Percentiles rank a stretch among this genome's conserved stretches.
phyloP scores from a whole-genome alignment of 2,888 invertebrate genomes.

The Hirtodrosophila trivittata region DNA sequence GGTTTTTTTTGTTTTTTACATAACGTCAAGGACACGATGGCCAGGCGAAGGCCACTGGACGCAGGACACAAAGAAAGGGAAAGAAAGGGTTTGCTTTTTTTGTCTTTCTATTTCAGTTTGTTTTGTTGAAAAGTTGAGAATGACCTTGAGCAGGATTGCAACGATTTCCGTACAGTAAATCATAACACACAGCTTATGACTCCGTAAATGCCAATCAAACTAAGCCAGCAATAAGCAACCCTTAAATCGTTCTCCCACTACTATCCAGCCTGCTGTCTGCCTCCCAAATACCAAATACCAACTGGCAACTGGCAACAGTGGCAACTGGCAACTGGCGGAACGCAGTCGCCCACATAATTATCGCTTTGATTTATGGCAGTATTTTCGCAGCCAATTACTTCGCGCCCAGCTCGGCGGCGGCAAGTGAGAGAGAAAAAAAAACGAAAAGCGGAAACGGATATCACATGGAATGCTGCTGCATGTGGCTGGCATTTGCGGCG shows the following conservation, averaged over 20 bases:
- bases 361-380: conserved; percentile 77
- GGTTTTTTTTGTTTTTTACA: conserved; percentile 17
- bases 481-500: conserved; percentile 27
- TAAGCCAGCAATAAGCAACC: not conserved
- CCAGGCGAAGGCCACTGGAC: conserved; percentile 29
- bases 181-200: too few species aligned
- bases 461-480: conserved; percentile 44
- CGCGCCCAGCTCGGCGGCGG: conserved; percentile 32
- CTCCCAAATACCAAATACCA: too few species aligned
- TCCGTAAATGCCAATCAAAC: not conserved
- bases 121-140: too few species aligned
- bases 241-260: too few species aligned
- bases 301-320: conserved; percentile 1
- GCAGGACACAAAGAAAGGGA: conserved; percentile 7
- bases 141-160: too few species aligned
- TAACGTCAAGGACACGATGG: conserved; percentile 48
- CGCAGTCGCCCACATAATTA: conserved; percentile 80
- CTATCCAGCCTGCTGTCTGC: not conserved
- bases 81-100: not conserved
- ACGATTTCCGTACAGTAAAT: too few species aligned
- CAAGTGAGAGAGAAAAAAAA: conserved; percentile 14
- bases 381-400: conserved; percentile 78
- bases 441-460: conserved; percentile 55
- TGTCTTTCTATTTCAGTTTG: too few species aligned
- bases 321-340: conserved; percentile 31